phyloP scores from a whole-genome alignment of 2,113 vertebrate species.

The Monopterus albus region DNA sequence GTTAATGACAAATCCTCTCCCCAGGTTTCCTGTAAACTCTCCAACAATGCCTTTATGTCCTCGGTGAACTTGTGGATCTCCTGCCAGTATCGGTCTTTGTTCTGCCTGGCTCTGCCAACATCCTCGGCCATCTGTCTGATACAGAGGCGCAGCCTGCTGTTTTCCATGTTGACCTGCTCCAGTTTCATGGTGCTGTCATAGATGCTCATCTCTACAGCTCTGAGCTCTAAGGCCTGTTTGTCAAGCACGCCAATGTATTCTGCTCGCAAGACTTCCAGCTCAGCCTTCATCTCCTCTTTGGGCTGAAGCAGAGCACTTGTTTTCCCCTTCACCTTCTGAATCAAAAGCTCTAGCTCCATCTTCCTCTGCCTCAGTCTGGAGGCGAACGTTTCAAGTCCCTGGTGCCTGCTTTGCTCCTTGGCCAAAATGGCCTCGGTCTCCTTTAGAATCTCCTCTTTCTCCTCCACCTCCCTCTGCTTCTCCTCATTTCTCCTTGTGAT shows the following conservation, averaged over 20 bases:
- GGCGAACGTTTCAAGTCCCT: conserved; percentile 23
- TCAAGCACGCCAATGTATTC: conserved; percentile 29
- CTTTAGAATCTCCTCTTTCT: conserved; percentile 49
- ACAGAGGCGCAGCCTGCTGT: conserved; percentile 68
- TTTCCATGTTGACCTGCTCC: conserved; percentile 70
- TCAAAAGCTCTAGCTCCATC: conserved; percentile 33
- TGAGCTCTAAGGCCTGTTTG: conserved; percentile 54
- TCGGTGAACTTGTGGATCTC: neutral
- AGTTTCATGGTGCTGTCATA: conserved; percentile 53
- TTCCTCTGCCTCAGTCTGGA: conserved; percentile 28
- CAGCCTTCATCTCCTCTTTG: conserved; percentile 51
- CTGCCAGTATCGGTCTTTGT: conserved; percentile 11
- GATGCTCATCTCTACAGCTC: conserved; percentile 59
- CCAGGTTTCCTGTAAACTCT: conserved; percentile 48
- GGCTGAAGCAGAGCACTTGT: conserved; percentile 46
- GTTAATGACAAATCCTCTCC: neutral
- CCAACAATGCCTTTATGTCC: neutral
- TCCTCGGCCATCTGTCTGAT: conserved; percentile 47
- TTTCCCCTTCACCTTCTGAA: conserved; percentile 39
- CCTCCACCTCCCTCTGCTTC: conserved; percentile 58
- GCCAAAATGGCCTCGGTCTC: conserved; percentile 52
- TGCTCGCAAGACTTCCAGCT: conserved; percentile 39
- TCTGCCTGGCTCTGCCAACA: neutral
- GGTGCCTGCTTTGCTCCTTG: conserved; percentile 25
- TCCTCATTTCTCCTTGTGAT: conserved; percentile 30